Conservation (phyloP, 2,797 vertebrate species). For the Platyrinchus mystaceus region DNA sequence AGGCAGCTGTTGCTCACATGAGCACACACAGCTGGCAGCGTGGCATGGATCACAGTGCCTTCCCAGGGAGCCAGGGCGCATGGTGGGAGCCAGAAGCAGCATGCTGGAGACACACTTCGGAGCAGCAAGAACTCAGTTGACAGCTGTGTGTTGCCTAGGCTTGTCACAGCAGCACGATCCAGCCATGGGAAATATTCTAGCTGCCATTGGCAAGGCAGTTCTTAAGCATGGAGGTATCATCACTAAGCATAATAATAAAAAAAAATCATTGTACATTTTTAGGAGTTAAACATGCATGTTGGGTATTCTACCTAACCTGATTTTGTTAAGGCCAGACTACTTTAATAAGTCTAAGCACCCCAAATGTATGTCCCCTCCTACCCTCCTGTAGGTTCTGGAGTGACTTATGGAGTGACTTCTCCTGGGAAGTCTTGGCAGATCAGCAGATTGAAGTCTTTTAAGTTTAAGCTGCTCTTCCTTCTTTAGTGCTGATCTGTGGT, state of each 20-base stretch:
- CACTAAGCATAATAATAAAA: neutral
- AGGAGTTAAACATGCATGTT: neutral
- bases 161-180: neutral
- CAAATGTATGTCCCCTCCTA: neutral
- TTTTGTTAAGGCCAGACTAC: neutral
- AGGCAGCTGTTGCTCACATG: neutral
- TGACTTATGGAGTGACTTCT: neutral
- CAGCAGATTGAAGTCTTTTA: slow-evolving; percentile 5
- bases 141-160: neutral
- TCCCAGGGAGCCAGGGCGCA: fast-evolving
- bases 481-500: slow-evolving; percentile 33
- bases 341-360: neutral
- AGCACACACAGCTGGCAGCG: neutral
- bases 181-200: neutral
- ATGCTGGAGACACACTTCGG: neutral
- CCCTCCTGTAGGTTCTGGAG: neutral
- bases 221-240: neutral
- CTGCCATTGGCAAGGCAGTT: neutral
- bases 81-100: neutral
- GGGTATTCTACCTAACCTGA: neutral
- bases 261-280: neutral
- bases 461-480: neutral
- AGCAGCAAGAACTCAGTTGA: neutral
- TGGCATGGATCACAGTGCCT: neutral
- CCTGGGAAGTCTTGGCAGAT: neutral